Evolutionary conservation across 2,113 vertebrate genomes (phyloP).

Genomic region (Ceyx margarethae): DNA sequence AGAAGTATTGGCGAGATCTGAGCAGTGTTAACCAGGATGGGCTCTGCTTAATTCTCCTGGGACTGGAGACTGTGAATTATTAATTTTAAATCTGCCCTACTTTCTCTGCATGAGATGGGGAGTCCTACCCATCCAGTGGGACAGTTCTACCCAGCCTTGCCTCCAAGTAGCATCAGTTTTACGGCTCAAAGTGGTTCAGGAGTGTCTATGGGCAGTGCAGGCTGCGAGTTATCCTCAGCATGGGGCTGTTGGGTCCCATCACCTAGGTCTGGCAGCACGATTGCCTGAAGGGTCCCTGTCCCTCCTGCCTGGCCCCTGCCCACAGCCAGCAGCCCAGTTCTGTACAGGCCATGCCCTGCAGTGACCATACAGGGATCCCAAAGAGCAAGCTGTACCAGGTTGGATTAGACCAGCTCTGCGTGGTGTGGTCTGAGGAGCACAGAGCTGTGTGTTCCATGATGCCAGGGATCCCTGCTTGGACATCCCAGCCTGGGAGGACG

Average conservation of each 20-base stretch:
- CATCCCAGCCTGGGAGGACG: neutral
- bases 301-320: neutral
- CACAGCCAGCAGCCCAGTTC: neutral
- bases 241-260: neutral
- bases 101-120: neutral
- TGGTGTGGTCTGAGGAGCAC: neutral
- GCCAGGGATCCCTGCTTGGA: neutral
- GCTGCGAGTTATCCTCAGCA: accelerated
- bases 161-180: neutral
- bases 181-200: accelerated
- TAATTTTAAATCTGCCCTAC: neutral
- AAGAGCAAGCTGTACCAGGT: neutral
- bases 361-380: neutral
- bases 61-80: neutral
- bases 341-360: neutral
- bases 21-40: neutral
- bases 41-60: neutral
- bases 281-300: neutral
- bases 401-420: neutral
- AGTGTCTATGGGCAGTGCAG: neutral
- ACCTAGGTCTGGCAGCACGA: neutral
- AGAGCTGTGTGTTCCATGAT: neutral
- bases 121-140: neutral
- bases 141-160: neutral
- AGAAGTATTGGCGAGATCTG: neutral